Evolutionary conservation across 2,888 invertebrate genomes (phyloP), one percentile per base, ranked within the genome.

Genomic region (Eugnorisma glareosa): DNA sequence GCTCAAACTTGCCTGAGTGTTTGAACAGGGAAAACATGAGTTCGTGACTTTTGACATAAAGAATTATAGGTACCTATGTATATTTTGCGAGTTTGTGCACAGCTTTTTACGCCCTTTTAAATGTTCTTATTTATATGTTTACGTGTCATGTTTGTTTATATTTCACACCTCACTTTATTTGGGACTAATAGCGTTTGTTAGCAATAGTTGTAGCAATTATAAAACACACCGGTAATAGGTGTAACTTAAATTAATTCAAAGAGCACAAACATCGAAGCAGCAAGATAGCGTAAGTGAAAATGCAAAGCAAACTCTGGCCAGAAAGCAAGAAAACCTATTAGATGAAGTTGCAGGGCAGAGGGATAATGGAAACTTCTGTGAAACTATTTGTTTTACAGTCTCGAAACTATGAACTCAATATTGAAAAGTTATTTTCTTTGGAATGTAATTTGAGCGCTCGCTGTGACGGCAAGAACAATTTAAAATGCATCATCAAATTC

Each of bases 401-500:
- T 72, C 37, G 59, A 48, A 68, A 83, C 83, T 79, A 81, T 78
- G 54, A 82, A 82, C 75, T 80, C 35, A 43, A 73, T 70, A 73
- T 80, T 69, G 84, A 75, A 66, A 66, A 80, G 80, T 80, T 72
- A 61, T 82, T 72, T 80, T 79, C 64, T 64, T 84, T 63, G 61
- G 35, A 83, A 75, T 75, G 54, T 75, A 82, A 75, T 83, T 67
- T 80, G 59, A 71, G 43, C 54, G 66, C 67, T 67, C 61, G 31
- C 54, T 66, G 48, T 67, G 57, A 71, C 73, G 68, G 61, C 57
- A 67, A 63, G 61, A 80, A 70, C 72, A 75, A 76, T 83, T 76
- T 83, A 80, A 84, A 83, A 84, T 80, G 75, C 81, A 83, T 84
- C 84, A 84, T 67, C 69, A 83, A 76, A 84, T 67, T 48, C 61